A percentile compares a stretch with the other conserved stretches of the same genome.
These are phyloP conservation scores for Gambusia holbrooki DNA, from an alignment of 2,113 vertebrate genomes.

Conservation along the genomic window DNA sequence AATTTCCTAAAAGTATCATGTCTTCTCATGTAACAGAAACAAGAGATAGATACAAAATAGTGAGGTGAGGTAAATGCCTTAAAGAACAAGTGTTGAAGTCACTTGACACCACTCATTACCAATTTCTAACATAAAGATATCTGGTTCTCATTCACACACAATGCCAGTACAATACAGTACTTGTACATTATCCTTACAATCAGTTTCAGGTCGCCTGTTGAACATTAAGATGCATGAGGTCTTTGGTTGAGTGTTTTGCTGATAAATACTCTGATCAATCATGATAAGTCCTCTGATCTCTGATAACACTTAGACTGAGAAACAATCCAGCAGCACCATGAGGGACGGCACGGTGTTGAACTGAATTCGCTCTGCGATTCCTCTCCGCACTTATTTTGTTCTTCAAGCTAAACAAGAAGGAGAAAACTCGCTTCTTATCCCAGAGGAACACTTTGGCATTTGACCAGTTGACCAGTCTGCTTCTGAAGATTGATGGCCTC, in stretches of 20 bases:
- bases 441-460: conserved; percentile 86
- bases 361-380: neutral
- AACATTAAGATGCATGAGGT: conserved; percentile 25
- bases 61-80: neutral
- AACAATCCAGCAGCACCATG: conserved; percentile 49
- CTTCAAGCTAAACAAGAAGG: conserved; percentile 1
- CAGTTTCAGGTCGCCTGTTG: conserved; percentile 7
- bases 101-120: neutral
- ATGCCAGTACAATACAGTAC: neutral
- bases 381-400: neutral
- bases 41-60: neutral
- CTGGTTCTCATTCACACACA: neutral
- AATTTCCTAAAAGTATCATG: neutral
- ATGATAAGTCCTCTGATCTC: conserved; percentile 69
- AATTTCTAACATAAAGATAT: neutral
- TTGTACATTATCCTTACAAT: conserved; percentile 2
- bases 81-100: no score
- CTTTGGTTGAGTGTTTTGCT: conserved; percentile 48
- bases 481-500: conserved; percentile 85
- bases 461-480: conserved; percentile 84
- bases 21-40: neutral
- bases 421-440: conserved; percentile 65
- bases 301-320: conserved; percentile 58
- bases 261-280: conserved; percentile 71
- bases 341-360: neutral